Evolutionary conservation across 2,113 vertebrate species (phyloP).

Genomic region (Casuarius casuarius): DNA sequence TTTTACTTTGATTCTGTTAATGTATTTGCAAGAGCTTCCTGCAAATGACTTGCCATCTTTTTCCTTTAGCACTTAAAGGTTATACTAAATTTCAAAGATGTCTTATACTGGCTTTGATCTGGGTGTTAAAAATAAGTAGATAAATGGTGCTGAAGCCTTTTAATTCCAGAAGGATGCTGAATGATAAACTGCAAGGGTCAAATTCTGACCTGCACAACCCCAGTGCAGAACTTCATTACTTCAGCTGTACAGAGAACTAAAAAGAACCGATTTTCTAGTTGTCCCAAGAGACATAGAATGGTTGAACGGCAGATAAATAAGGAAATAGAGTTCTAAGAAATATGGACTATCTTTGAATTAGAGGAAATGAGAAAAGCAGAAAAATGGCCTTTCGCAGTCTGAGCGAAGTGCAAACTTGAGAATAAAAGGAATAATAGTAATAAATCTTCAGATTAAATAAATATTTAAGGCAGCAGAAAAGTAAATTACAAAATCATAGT

Average conservation of each 20-base stretch:
- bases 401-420: background rate
- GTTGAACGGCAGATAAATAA: constrained; percentile 26
- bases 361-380: constrained; percentile 46
- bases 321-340: constrained; percentile 34
- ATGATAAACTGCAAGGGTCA: constrained; percentile 48
- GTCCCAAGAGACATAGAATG: background rate
- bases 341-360: constrained; percentile 28
- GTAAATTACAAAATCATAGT: background rate
- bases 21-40: background rate
- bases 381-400: background rate
- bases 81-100: background rate
- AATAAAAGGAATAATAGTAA: constrained; percentile 21
- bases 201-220: background rate
- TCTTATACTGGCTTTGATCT: constrained; percentile 15
- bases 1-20: background rate
- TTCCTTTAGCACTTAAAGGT: background rate
- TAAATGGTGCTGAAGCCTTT: constrained; percentile 13
- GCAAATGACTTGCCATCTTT: background rate
- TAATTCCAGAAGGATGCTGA: background rate
- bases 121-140: constrained; percentile 46
- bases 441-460: constrained; percentile 38
- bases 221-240: constrained; percentile 19
- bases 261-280: background rate
- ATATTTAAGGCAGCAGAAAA: background rate
- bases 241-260: background rate